Base-by-base conservation (phyloP, 2,888 invertebrate species). In the Cheilosia pagana region DNA sequence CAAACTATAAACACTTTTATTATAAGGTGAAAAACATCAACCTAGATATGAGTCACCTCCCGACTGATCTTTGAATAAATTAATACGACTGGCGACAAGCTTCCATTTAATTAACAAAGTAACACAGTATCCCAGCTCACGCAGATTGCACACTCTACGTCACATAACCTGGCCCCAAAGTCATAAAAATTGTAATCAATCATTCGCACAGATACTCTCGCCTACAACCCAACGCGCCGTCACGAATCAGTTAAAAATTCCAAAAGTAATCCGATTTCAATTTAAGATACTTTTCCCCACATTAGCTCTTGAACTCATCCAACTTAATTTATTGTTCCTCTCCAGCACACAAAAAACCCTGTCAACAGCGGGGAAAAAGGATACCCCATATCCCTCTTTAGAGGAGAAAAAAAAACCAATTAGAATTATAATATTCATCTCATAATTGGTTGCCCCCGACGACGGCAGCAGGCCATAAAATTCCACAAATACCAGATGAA, bases 401-500 rank as follows among this genome's bases (percentile, higher is more conserved):
- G 68, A 50, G 31, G 6, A 45, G n/a, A 6, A 6, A 28, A 53
- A 62, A 77, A 52, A 78, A 72, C 55, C 48, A 78, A 82, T 72
- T 82, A 68, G 67, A 68, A 78, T 77, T 82, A 77, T 78, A 62
- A 65, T 60, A 67, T 28, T 67, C 62, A 71, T 76, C 65, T 59
- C 59, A 21, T 82, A 82, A 82, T 82, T 82, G 82, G 77, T 74
- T 62, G 68, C 57, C 75, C 28, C 19, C 35, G 53, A 21, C 35
- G 50, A 50, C 41, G 60, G 55, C 48, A 39, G 57, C 53, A 52
- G 55, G 67, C 35, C 82, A 41, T 74, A 57, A 83, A 83, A 83
- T 83, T 82, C 82, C 82, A 78, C 45, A 82, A 82, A 82, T 82
- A 74, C 82, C 82, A 72, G 19, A 72, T 78, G 43, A 72, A 21